Conservation (phyloP, 2,888 invertebrate genomes). For the Sinopyrophorus schimmeli region DNA sequence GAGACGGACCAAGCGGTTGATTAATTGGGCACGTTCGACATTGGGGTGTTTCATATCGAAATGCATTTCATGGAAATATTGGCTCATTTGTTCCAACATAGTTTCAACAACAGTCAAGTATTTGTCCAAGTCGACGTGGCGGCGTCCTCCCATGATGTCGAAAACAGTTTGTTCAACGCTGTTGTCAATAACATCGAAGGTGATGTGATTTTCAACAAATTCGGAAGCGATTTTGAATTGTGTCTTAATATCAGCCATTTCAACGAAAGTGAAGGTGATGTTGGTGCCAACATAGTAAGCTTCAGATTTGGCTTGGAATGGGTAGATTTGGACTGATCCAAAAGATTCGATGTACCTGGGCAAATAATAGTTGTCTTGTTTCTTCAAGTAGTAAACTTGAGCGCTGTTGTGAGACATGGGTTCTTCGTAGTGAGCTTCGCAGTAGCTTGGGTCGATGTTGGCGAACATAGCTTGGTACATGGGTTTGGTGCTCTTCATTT, state of each 20-base stretch:
- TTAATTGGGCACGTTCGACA: constrained; percentile 46
- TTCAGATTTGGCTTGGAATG: constrained; percentile 43
- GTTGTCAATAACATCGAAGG: constrained; percentile 39
- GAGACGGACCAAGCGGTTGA: constrained; percentile 47
- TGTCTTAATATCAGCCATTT: constrained; percentile 35
- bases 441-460: constrained; percentile 41
- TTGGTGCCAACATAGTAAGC: constrained; percentile 52
- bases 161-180: constrained; percentile 32
- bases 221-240: constrained; percentile 31
- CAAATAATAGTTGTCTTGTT: constrained; percentile 33
- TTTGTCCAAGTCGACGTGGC: constrained; percentile 40
- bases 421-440: constrained; percentile 44
- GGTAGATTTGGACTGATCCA: constrained; percentile 42
- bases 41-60: constrained; percentile 46
- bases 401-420: constrained; percentile 40
- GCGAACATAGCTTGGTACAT: constrained; percentile 48
- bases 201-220: constrained; percentile 38
- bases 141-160: constrained; percentile 50
- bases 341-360: constrained; percentile 39
- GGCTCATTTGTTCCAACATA: constrained; percentile 46
- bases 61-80: constrained; percentile 50
- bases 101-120: constrained; percentile 42
- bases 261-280: constrained; percentile 49
- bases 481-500: constrained; percentile 45
- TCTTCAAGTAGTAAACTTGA: constrained; percentile 38